A percentile compares a stretch with the other conserved stretches of the same genome.
Evolutionary conservation across 2,797 vertebrate genomes (phyloP).

Genomic region (Betta splendens): DNA sequence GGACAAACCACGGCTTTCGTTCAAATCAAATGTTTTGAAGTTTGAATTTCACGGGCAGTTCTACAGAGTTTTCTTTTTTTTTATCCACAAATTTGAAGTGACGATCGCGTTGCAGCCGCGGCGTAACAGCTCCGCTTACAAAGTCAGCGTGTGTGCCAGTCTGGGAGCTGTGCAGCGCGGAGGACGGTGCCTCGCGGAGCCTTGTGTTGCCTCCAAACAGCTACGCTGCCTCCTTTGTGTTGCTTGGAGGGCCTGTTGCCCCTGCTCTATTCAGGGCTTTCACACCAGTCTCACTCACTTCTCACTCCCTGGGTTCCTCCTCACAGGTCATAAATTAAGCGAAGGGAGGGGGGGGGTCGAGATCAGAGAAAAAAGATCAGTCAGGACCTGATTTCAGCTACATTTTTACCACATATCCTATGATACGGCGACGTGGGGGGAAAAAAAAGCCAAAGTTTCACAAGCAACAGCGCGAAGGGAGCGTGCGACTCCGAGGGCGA

Average conservation of each 20-base stretch:
- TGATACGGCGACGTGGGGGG: constrained; percentile 22
- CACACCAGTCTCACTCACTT: constrained; percentile 84
- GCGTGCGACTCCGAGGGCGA: constrained; percentile 11
- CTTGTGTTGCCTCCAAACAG: constrained; percentile 77
- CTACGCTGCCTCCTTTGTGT: constrained; percentile 79
- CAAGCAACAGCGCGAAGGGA: constrained; percentile 7
- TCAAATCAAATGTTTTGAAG: constrained; percentile 17
- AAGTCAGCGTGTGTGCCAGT: constrained; percentile 66
- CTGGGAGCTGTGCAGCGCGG: constrained; percentile 50
- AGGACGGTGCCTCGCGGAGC: constrained; percentile 59
- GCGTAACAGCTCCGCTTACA: constrained; percentile 36
- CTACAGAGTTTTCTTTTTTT: constrained; percentile 24
- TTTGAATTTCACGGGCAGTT: constrained; percentile 10
- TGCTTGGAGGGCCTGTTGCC: constrained; percentile 79
- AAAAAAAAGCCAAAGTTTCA: constrained; percentile 36
- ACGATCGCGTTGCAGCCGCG: constrained; percentile 51
- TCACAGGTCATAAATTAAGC: constrained; percentile 84
- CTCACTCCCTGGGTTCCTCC: constrained; percentile 80
- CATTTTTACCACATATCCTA: constrained; percentile 55
- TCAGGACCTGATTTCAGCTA: constrained; percentile 70
- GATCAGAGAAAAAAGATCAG: constrained; percentile 75
- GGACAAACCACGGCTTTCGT: background rate
- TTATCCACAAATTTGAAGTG: constrained; percentile 23
- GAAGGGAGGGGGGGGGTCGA: constrained; percentile 60
- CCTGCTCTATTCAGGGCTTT: constrained; percentile 81